Evolutionary conservation across 2,113 vertebrate genomes (phyloP).

Genomic region (Gnathochromis pfefferi): DNA sequence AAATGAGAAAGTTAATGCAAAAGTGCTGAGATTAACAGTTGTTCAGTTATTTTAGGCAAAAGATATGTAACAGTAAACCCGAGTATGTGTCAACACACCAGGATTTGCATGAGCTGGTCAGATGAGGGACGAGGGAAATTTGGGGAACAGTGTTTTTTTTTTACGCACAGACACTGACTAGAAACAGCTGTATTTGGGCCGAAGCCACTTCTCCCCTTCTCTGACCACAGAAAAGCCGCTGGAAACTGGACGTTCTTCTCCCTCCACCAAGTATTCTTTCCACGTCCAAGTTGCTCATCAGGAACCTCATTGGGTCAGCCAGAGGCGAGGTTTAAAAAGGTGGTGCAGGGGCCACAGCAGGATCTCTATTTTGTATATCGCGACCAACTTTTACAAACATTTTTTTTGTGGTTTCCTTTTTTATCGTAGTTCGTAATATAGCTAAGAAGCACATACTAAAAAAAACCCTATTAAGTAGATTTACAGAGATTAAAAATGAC

Average conservation of each 20-base stretch:
- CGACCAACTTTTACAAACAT: neutral
- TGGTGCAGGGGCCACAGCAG: neutral
- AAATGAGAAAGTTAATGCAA: neutral
- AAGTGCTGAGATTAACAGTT: neutral
- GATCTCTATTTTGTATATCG: neutral
- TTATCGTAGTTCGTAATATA: neutral
- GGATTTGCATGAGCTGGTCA: neutral
- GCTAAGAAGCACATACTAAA: neutral
- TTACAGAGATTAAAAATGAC: neutral
- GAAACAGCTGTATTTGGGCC: constrained; percentile 51
- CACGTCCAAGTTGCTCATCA: neutral
- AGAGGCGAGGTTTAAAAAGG: neutral
- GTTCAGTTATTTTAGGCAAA: neutral
- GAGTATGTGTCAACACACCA: neutral
- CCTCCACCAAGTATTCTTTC: neutral
- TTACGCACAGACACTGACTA: constrained; percentile 25
- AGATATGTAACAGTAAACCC: neutral
- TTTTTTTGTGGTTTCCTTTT: neutral
- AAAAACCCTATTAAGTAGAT: neutral
- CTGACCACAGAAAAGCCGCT: constrained; percentile 30
- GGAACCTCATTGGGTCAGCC: neutral
- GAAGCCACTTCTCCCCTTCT: constrained; percentile 16
- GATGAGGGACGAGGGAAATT: neutral
- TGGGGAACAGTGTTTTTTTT: neutral
- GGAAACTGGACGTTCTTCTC: neutral